These are phyloP conservation scores for Drosophila nasuta DNA, from an alignment of 1,140 invertebrate species.

Conservation along the genomic window DNA sequence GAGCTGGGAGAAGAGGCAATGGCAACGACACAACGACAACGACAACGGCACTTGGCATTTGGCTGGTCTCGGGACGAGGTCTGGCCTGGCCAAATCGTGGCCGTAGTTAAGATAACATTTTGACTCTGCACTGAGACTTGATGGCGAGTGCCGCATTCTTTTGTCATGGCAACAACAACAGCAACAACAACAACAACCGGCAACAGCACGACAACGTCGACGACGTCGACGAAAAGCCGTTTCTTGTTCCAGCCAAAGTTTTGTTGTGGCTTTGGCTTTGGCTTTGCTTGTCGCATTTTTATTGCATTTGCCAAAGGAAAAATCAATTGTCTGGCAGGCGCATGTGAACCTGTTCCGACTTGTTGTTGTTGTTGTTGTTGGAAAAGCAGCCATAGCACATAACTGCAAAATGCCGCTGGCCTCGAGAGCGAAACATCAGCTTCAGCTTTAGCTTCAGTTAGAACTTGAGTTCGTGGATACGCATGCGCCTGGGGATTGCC, in stretches of 20 bases:
- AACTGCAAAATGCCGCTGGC: conserved; percentile 72
- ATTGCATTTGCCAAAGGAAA: conserved; percentile 63
- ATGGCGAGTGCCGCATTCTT: conserved; percentile 81
- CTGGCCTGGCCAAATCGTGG: conserved; percentile 72
- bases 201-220: conserved; percentile 35
- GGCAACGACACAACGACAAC: conserved; percentile 33
- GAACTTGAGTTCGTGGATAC: conserved; percentile 20
- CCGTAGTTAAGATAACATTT: conserved; percentile 80
- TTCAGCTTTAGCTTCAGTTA: background rate
- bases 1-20: background rate
- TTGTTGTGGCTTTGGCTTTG: conserved; percentile 21
- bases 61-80: conserved; percentile 18
- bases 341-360: conserved; percentile 71
- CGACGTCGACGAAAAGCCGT: conserved; percentile 54
- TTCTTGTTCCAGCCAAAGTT: conserved; percentile 65
- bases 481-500: conserved; percentile 65
- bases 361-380: conserved; percentile 23
- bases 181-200: conserved; percentile 52
- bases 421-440: background rate
- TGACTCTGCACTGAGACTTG: conserved; percentile 77
- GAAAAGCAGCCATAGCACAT: conserved; percentile 52
- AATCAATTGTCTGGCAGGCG: conserved; percentile 72
- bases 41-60: conserved; percentile 79
- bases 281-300: conserved; percentile 36
- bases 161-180: conserved; percentile 73